These are phyloP conservation scores for Zapornia atra DNA, from an alignment of 2,113 vertebrate species.

Conservation along the genomic window DNA sequence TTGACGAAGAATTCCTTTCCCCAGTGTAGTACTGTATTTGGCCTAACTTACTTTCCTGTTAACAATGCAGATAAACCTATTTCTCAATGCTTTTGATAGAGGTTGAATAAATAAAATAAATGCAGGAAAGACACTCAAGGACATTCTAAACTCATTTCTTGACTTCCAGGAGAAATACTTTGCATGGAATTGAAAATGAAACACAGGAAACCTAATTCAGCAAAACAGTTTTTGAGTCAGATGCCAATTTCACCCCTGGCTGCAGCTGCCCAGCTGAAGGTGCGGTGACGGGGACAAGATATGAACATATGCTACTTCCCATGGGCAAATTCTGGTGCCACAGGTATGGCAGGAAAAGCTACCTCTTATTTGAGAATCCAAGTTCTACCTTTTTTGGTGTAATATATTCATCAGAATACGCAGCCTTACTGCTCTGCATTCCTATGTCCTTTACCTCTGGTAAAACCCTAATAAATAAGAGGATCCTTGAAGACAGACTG, in stretches of 20 bases:
- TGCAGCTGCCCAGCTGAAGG: not conserved
- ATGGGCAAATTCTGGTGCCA: not conserved
- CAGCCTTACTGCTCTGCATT: not conserved
- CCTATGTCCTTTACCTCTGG: not conserved
- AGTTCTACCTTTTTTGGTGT: not conserved
- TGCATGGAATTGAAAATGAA: not conserved
- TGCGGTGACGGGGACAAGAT: not conserved
- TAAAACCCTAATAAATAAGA: not conserved
- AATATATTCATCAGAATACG: not conserved
- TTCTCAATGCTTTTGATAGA: not conserved
- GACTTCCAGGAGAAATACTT: not conserved
- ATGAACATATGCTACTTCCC: fast-evolving
- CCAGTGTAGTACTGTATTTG: not conserved
- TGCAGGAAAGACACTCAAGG: not conserved
- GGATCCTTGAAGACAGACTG: not conserved
- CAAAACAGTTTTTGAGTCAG: too few species aligned
- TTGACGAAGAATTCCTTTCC: not conserved
- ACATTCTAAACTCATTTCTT: not conserved
- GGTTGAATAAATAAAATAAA: not conserved
- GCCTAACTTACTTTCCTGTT: not conserved
- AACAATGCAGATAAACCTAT: not conserved
- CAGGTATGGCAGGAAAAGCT: not conserved
- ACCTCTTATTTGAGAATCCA: not conserved
- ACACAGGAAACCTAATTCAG: too few species aligned
- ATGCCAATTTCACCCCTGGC: fast-evolving